Evolutionary conservation across 2,797 vertebrate genomes (phyloP), one percentile per base, ranked within the genome.

Genomic region (Labroides dimidiatus): DNA sequence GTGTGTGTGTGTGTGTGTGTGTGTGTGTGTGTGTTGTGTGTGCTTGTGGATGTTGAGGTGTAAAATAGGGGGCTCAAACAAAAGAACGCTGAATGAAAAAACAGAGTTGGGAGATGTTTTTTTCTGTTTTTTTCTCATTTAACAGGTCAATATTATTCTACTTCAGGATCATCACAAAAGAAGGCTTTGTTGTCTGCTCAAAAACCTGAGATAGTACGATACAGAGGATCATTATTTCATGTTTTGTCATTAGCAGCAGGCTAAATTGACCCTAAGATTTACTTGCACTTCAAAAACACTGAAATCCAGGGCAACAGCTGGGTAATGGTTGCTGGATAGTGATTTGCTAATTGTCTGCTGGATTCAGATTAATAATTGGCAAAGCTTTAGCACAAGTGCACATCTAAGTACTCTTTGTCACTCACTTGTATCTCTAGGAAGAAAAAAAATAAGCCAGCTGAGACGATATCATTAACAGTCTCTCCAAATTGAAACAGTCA

Each of bases 401-500:
- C 80, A 84, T 89, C 72, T 82, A 80, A 89, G 83, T 70, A 53
- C 48, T 83, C 74, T 87, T 81, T 86, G 87, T 87, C 77, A 9
- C 77, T 85, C 55, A 69, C 59, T 88, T 77, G 80, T 64, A 80
- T 87, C 69, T 83, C 78, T 52, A 72, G 44, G 44, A 64, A 65
- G 57, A 43, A 61, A 64, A 68, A 49, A 49, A 24, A 45, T 11
- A 81, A 82, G 54, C 66, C 78, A 43, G 64, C 76, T 16, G 70
- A 87, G 87, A 84, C 64, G 78, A 86, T 78, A 90, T 92, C 90
- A 91, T 90, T 92, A 93, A 83, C 87, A 86, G 88, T 88, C 92
- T 91, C 89, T 89, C 89, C 89, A 94, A 92, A 92, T 92, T 90
- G 88, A 92, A 90, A 90, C 85, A 87, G 86, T 89, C 90, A 90